A percentile compares a stretch with the other conserved stretches of the same genome.
These are phyloP conservation scores for Acholoe squamosa DNA, from an alignment of 2,888 invertebrate genomes.

Conservation along the genomic window DNA sequence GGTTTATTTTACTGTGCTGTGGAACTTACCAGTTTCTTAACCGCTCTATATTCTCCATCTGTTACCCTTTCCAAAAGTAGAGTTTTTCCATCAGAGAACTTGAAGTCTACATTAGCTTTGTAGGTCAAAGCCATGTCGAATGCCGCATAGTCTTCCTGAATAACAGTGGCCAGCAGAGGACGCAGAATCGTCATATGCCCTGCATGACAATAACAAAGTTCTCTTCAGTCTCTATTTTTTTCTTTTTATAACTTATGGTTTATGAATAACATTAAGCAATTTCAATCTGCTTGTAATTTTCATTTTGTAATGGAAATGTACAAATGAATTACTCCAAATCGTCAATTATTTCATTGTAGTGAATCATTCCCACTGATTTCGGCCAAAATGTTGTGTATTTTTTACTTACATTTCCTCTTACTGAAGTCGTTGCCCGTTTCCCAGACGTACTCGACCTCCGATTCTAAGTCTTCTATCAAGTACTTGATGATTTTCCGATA, in stretches of 20 bases:
- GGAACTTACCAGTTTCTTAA: slow-evolving; percentile 5
- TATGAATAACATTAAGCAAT: too few species aligned
- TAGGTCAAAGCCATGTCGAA: not conserved
- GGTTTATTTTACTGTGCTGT: too few species aligned
- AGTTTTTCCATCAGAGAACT: slow-evolving; percentile 76
- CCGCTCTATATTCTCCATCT: not conserved
- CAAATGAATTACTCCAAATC: too few species aligned
- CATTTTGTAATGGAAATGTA: too few species aligned
- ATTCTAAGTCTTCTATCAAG: slow-evolving; percentile 11
- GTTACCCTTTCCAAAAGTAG: slow-evolving; percentile 72
- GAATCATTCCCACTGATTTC: too few species aligned
- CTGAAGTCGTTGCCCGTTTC: not conserved
- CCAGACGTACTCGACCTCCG: not conserved
- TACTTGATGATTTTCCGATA: slow-evolving; percentile 3
- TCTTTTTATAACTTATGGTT: too few species aligned
- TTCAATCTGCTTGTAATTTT: too few species aligned
- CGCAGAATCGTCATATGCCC: not conserved
- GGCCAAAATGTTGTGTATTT: too few species aligned
- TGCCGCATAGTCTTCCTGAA: not conserved
- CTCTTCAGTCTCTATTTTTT: not conserved
- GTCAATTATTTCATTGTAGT: too few species aligned
- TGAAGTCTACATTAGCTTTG: slow-evolving; percentile 75
- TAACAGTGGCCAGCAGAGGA: not conserved
- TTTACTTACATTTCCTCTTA: not conserved
- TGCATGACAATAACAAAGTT: not conserved